Percentiles rank a stretch among this genome's conserved stretches.
phyloP scores from a whole-genome alignment of 2,888 invertebrate species.

The Parelbella ahira region DNA sequence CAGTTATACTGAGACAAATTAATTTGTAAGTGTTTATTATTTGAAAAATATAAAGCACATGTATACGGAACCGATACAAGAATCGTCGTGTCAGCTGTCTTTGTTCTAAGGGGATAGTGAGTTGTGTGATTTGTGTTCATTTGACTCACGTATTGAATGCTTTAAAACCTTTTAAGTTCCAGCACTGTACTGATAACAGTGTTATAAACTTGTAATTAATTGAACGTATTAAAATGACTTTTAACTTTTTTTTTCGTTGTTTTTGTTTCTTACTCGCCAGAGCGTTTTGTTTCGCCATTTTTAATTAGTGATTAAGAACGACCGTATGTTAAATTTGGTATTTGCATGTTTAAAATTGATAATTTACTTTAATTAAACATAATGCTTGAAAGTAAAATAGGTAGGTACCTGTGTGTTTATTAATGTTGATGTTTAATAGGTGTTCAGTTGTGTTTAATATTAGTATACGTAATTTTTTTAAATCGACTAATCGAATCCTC shows the following conservation, averaged over 20 bases:
- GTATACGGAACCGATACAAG: conserved; percentile 34
- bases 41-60: too few relatives aligned
- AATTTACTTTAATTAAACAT: conserved; percentile 2
- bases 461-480: too few relatives aligned
- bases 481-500: too few relatives aligned
- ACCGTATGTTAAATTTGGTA: conserved; percentile 16
- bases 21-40: too few relatives aligned
- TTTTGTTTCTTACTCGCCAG: background rate
- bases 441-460: too few relatives aligned
- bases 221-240: conserved; percentile 53
- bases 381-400: too few relatives aligned
- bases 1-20: too few relatives aligned
- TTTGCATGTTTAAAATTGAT: conserved; percentile 11
- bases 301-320: conserved; percentile 20
- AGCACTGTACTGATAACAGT: conserved; percentile 51
- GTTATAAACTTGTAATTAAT: conserved; percentile 72
- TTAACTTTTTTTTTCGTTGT: conserved; percentile 23
- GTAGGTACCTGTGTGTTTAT: too few relatives aligned
- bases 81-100: conserved; percentile 10
- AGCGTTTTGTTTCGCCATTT: conserved; percentile 20
- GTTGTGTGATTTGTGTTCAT: conserved; percentile 62
- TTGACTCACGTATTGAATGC: conserved; percentile 60
- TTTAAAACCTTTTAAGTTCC: conserved; percentile 73
- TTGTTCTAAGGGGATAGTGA: conserved; percentile 20
- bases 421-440: too few relatives aligned